These are phyloP conservation scores for Dasyprocta punctata DNA, from an alignment of 2,113 vertebrate genomes.

Conservation along the genomic window DNA sequence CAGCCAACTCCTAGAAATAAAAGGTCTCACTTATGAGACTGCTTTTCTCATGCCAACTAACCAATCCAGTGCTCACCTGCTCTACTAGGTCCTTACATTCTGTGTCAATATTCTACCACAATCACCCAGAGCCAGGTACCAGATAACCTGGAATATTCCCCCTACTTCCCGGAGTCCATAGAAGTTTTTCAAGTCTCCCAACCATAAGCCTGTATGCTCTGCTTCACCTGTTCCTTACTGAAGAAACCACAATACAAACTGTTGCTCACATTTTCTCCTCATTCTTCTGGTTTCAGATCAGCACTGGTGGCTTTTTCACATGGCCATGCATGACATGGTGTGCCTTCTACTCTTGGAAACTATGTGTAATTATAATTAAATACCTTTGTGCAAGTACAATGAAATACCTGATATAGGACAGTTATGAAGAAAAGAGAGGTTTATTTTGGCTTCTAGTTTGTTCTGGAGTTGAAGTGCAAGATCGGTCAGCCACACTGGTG, in stretches of 20 bases:
- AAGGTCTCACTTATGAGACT: background rate
- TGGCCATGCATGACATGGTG: background rate
- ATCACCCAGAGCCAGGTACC: background rate
- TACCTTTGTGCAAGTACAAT: too few relatives aligned
- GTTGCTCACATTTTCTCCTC: background rate
- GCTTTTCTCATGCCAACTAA: background rate
- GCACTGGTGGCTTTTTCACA: background rate
- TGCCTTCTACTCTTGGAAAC: background rate
- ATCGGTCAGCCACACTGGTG: background rate
- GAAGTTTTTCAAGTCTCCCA: background rate
- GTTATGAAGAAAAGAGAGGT: background rate
- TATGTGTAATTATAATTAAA: background rate
- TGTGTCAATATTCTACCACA: background rate
- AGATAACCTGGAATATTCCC: background rate
- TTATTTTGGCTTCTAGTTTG: background rate
- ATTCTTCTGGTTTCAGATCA: background rate
- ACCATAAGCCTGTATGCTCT: background rate
- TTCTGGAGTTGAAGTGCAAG: background rate
- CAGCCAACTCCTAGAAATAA: background rate
- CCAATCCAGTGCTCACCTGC: background rate
- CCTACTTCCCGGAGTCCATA: background rate
- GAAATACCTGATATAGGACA: background rate
- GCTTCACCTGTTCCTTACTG: background rate
- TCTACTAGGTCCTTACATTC: background rate
- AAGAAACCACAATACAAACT: background rate